These are phyloP conservation scores for Mycetomoellerius zeteki DNA, from an alignment of 1,140 invertebrate genomes.

Conservation along the genomic window DNA sequence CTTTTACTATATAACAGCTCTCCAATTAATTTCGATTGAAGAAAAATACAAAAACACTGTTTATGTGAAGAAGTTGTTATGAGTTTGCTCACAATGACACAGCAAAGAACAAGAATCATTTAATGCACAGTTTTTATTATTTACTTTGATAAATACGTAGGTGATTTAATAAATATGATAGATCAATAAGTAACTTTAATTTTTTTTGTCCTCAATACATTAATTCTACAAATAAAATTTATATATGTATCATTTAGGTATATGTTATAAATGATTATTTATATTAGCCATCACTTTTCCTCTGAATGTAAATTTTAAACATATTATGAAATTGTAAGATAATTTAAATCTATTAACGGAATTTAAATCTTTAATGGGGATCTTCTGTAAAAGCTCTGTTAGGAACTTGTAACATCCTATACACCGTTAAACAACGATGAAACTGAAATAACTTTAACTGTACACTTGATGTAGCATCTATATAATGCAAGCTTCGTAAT, in stretches of 20 bases:
- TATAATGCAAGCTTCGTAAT: slow-evolving; percentile 38
- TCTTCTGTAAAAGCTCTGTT: neutral
- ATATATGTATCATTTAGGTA: too few species aligned
- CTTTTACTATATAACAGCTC: slow-evolving; percentile 1
- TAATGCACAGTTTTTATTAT: neutral
- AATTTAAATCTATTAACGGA: neutral
- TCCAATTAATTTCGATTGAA: slow-evolving; percentile 22
- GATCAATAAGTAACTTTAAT: too few species aligned
- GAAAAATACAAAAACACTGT: neutral
- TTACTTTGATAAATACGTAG: neutral
- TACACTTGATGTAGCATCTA: neutral
- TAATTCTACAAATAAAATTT: too few species aligned
- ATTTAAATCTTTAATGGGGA: neutral
- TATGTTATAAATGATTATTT: too few species aligned
- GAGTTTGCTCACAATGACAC: neutral
- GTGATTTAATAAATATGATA: too few species aligned
- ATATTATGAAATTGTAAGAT: neutral
- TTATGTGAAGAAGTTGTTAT: neutral
- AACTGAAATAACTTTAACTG: slow-evolving; percentile 13
- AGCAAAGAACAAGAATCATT: neutral
- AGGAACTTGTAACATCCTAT: neutral
- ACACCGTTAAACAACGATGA: slow-evolving; percentile 9
- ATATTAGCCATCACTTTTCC: too few species aligned
- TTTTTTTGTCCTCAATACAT: too few species aligned
- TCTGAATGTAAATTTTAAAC: neutral